Evolutionary conservation across 1,140 invertebrate genomes (phyloP).

Genomic region (Pseudomyrmex flavicornis): DNA sequence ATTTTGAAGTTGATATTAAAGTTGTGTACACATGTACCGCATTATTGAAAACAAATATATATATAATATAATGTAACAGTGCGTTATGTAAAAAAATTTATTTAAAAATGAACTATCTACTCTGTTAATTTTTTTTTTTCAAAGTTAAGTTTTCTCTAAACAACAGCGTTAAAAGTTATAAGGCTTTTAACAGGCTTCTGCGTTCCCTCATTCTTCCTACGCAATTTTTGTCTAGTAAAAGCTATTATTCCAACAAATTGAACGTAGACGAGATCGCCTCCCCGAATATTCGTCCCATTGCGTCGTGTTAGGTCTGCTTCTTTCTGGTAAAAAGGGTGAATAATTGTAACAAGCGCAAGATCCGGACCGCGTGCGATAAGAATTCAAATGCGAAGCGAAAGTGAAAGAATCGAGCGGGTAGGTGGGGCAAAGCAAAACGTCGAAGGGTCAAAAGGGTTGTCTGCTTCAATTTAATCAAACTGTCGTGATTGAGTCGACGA

Average conservation of each 20-base stretch:
- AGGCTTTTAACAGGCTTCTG: not conserved
- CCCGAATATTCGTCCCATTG: conserved; percentile 23
- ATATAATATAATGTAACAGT: not conserved
- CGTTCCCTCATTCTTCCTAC: not conserved
- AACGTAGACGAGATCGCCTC: conserved; percentile 42
- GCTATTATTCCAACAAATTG: conserved; percentile 76
- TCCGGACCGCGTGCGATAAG: conserved; percentile 67
- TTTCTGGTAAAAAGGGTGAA: conserved; percentile 73
- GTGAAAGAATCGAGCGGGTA: conserved; percentile 24
- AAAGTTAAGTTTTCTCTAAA: not conserved
- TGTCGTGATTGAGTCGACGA: conserved; percentile 39
- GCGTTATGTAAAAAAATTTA: not conserved
- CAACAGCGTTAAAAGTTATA: not conserved
- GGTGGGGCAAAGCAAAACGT: not conserved
- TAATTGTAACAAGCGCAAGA: conserved; percentile 80
- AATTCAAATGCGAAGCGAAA: conserved; percentile 70
- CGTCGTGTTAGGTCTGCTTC: conserved; percentile 41
- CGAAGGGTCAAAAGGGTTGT: conserved; percentile 46
- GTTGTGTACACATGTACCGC: not conserved
- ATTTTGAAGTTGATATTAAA: not conserved
- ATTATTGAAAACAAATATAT: not conserved
- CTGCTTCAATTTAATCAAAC: conserved; percentile 34
- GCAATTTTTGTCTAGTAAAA: conserved; percentile 30
- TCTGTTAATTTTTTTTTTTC: not conserved
- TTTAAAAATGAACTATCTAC: not conserved